phyloP scores from a whole-genome alignment of 2,888 invertebrate genomes.

The Shargacucullia verbasci region DNA sequence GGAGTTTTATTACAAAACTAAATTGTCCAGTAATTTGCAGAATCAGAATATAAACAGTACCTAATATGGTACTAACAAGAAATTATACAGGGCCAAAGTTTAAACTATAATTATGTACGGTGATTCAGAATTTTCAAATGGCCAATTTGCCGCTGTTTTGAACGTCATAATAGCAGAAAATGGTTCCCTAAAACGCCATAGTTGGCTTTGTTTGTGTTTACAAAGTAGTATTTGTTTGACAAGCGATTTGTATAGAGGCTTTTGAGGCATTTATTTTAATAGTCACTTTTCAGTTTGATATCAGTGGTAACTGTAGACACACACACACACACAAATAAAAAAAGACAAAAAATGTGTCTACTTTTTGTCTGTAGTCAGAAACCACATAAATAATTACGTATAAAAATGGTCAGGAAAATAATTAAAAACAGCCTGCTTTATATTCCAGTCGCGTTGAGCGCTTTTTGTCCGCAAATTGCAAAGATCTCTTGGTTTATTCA shows the following conservation, averaged over 20 bases:
- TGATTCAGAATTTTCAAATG: conserved; percentile 64
- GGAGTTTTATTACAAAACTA: conserved; percentile 5
- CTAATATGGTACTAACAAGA: conserved; percentile 49
- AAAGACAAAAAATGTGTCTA: not conserved
- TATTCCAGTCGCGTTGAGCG: conserved; percentile 69
- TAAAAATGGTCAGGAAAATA: conserved; percentile 66
- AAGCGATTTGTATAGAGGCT: conserved; percentile 18
- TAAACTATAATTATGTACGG: conserved; percentile 66
- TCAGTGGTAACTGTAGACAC: no score
- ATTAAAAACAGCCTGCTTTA: conserved; percentile 75
- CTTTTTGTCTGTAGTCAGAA: conserved; percentile 24
- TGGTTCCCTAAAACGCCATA: conserved; percentile 58
- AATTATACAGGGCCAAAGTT: conserved; percentile 63
- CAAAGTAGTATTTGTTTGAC: conserved; percentile 35
- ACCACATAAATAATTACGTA: conserved; percentile 47
- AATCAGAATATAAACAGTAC: conserved; percentile 46
- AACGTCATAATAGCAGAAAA: conserved; percentile 65
- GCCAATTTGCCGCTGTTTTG: conserved; percentile 62
- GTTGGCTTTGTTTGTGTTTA: conserved; percentile 54
- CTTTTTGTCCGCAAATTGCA: conserved; percentile 76
- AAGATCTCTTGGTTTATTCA: conserved; percentile 69
- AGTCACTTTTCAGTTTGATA: no score
- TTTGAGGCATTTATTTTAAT: conserved; percentile 3
- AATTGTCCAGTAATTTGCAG: conserved; percentile 27
- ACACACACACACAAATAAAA: not conserved